Conservation (phyloP, 2,888 invertebrate genomes). For the Drosophila phalerata region DNA sequence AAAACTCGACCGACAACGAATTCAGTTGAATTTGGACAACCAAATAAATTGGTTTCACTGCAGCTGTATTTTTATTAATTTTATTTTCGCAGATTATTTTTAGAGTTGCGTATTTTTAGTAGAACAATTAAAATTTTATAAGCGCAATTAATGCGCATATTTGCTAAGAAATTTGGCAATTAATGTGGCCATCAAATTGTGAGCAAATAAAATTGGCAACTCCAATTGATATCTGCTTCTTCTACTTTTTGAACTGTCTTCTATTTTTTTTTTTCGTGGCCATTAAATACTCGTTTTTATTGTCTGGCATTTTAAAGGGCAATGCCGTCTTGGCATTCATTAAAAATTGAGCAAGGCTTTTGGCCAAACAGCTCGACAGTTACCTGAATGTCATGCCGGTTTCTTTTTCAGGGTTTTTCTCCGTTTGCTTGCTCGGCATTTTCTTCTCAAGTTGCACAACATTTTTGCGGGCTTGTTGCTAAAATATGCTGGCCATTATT, state of each 20-base stretch:
- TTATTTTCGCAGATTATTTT: background rate
- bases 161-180: constrained; percentile 16
- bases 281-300: constrained; percentile 47
- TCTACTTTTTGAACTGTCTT: background rate
- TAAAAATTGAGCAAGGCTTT: constrained; percentile 52
- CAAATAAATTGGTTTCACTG: constrained; percentile 46
- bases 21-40: constrained; percentile 46
- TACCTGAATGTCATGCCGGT: constrained; percentile 9
- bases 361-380: constrained; percentile 16
- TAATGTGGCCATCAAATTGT: constrained; percentile 35
- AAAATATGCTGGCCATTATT: constrained; percentile 66
- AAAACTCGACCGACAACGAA: constrained; percentile 13
- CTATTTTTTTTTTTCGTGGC: background rate
- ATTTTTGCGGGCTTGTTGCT: constrained; percentile 50
- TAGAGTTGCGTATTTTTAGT: constrained; percentile 11
- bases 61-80: background rate
- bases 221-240: constrained; percentile 22
- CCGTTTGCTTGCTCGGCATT: constrained; percentile 12
- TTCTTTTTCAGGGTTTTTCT: constrained; percentile 11
- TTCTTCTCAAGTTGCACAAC: constrained; percentile 43
- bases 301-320: constrained; percentile 24
- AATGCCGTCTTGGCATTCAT: constrained; percentile 48
- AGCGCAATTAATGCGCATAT: constrained; percentile 41
- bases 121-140: constrained; percentile 37
- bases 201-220: background rate